Evolutionary conservation across 2,113 vertebrate genomes (phyloP).

Genomic region (Podocnemis expansa): DNA sequence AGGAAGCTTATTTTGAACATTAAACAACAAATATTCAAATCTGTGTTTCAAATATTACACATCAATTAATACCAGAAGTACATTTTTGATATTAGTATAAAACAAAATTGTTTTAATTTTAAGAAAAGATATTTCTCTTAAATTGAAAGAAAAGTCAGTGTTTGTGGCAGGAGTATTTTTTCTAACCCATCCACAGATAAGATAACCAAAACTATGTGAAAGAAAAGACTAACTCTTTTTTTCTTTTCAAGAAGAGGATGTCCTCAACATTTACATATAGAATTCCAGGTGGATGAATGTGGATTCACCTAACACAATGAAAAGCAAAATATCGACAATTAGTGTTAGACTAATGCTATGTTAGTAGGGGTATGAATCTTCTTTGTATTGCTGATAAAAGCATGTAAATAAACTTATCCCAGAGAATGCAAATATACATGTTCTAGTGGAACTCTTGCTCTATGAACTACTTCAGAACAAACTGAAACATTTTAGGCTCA

Average conservation of each 20-base stretch:
- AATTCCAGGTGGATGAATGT: neutral
- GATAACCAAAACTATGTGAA: too few species aligned
- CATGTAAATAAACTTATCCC: neutral
- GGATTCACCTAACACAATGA: neutral
- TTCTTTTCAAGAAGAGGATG: neutral
- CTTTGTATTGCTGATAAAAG: neutral
- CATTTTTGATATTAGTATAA: accelerated
- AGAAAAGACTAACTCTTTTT: neutral
- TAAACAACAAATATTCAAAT: too few species aligned
- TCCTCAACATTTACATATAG: neutral
- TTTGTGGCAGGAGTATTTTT: neutral
- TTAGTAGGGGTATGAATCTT: neutral
- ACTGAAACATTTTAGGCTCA: neutral
- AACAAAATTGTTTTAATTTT: neutral
- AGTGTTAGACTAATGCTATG: neutral
- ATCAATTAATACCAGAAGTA: neutral
- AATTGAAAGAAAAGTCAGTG: neutral
- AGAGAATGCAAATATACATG: neutral
- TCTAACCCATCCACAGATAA: neutral
- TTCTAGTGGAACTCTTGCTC: neutral
- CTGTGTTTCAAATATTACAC: neutral
- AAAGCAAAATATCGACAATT: neutral
- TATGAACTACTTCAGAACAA: neutral
- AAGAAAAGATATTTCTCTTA: neutral
- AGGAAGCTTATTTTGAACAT: neutral